phyloP scores from a whole-genome alignment of 2,888 invertebrate genomes.

The Drosophila mettleri region DNA sequence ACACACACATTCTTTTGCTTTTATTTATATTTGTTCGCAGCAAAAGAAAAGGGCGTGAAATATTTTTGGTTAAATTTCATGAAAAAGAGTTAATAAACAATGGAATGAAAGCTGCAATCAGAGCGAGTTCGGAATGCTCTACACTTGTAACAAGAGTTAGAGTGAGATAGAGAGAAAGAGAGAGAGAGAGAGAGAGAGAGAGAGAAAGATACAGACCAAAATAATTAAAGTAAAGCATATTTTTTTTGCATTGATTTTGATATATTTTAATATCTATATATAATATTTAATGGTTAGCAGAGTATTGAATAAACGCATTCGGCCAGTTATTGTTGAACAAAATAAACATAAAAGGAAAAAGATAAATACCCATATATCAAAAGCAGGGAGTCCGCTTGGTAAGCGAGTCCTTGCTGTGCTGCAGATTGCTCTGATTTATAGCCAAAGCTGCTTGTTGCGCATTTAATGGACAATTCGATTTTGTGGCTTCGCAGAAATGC shows the following conservation, averaged over 20 bases:
- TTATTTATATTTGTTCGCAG: slow-evolving; percentile 36
- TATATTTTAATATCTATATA: background rate
- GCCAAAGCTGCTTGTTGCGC: slow-evolving; percentile 51
- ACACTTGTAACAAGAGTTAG: background rate
- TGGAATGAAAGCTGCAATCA: background rate
- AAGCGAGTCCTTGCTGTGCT: slow-evolving; percentile 24
- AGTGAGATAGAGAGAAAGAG: too few species aligned
- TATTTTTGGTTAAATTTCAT: slow-evolving; percentile 37
- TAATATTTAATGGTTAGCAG: background rate
- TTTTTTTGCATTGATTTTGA: background rate
- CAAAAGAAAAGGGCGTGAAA: slow-evolving; percentile 36
- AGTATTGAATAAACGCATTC: background rate
- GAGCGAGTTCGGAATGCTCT: background rate
- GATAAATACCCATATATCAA: slow-evolving; percentile 26
- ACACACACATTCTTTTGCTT: background rate
- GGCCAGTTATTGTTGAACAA: slow-evolving; percentile 8
- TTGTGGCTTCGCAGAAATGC: slow-evolving; percentile 19
- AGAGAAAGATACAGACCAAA: background rate
- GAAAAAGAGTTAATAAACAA: slow-evolving; percentile 12
- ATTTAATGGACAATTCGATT: slow-evolving; percentile 51
- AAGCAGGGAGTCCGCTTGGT: slow-evolving; percentile 10
- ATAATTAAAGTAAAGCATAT: background rate
- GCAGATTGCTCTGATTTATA: slow-evolving; percentile 62
- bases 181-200: background rate
- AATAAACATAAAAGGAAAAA: background rate